Percentiles rank a stretch among this genome's conserved stretches.
These are phyloP conservation scores for Nephrotoma guestfalica DNA, from an alignment of 2,888 invertebrate species.

Conservation along the genomic window DNA sequence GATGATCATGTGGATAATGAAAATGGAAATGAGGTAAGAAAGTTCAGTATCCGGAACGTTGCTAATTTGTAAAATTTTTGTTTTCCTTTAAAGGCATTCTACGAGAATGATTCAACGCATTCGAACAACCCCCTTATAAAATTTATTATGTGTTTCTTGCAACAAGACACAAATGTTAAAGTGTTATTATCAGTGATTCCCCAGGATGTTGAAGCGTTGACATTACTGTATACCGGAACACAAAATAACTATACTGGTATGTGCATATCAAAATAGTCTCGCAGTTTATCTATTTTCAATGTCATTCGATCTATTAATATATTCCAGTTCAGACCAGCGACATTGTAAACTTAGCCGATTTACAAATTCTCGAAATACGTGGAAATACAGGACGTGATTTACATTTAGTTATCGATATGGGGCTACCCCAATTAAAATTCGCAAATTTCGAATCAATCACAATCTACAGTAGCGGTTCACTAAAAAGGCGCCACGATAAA, in stretches of 20 bases:
- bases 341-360: conserved; percentile 26
- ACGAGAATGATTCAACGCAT: conserved; percentile 30
- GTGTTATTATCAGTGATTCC: conserved; percentile 33
- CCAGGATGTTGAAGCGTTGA: conserved; percentile 37
- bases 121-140: conserved; percentile 33
- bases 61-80: not conserved
- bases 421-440: conserved; percentile 33
- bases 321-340: conserved; percentile 25
- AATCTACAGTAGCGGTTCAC: conserved; percentile 30
- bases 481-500: conserved; percentile 23
- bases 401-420: conserved; percentile 34
- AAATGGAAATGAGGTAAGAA: conserved; percentile 16
- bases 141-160: conserved; percentile 39
- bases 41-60: not conserved
- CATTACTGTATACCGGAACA: conserved; percentile 39
- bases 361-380: conserved; percentile 44
- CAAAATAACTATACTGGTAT: conserved; percentile 24
- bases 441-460: conserved; percentile 38
- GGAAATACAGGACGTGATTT: conserved; percentile 36
- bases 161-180: conserved; percentile 31
- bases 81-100: conserved; percentile 25
- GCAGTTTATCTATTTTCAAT: not conserved
- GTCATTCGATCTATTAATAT: conserved; percentile 2
- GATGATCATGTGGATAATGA: conserved; percentile 16
- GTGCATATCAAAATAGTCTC: not conserved